Evolutionary conservation across 1,140 invertebrate genomes (phyloP).

Genomic region (Drosophila bipectinata): DNA sequence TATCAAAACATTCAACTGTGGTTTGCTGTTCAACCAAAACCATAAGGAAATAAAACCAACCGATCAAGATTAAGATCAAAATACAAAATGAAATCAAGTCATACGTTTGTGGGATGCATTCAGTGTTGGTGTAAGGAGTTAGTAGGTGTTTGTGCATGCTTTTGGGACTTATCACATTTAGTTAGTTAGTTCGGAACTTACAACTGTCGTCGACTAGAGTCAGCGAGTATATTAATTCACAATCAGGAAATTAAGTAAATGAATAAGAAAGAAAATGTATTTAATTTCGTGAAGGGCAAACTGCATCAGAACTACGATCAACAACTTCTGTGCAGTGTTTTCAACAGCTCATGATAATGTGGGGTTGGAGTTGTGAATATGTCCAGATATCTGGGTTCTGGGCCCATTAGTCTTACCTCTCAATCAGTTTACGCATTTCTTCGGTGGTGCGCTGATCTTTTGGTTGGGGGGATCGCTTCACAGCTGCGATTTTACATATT

Average conservation of each 20-base stretch:
- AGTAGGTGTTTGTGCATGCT: constrained; percentile 37
- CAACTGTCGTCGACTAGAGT: constrained; percentile 74
- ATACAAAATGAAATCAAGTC: constrained; percentile 9
- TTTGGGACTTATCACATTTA: constrained; percentile 32
- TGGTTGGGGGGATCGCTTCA: constrained; percentile 85
- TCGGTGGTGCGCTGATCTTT: constrained; percentile 96
- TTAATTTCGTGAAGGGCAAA: constrained; percentile 8
- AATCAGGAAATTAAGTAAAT: constrained; percentile 20
- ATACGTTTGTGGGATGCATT: constrained; percentile 17
- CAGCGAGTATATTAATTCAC: constrained; percentile 37
- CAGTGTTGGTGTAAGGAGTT: constrained; percentile 7
- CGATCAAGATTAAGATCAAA: constrained; percentile 10
- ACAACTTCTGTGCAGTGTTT: constrained; percentile 36
- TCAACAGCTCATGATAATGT: constrained; percentile 6
- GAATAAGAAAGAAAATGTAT: constrained; percentile 26
- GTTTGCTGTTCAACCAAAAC: constrained; percentile 63
- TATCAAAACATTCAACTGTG: constrained; percentile 75
- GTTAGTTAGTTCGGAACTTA: constrained; percentile 60
- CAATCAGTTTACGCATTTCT: constrained; percentile 97
- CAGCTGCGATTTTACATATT: constrained; percentile 62
- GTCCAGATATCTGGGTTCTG: constrained; percentile 13
- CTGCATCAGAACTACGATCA: constrained; percentile 14
- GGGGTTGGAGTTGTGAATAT: constrained; percentile 17
- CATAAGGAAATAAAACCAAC: constrained; percentile 29
- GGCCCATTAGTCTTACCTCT: constrained; percentile 89